Percentiles rank a stretch among this genome's conserved stretches.
These are phyloP conservation scores for Oreortyx pictus DNA, from an alignment of 2,797 vertebrate species.

Conservation along the genomic window DNA sequence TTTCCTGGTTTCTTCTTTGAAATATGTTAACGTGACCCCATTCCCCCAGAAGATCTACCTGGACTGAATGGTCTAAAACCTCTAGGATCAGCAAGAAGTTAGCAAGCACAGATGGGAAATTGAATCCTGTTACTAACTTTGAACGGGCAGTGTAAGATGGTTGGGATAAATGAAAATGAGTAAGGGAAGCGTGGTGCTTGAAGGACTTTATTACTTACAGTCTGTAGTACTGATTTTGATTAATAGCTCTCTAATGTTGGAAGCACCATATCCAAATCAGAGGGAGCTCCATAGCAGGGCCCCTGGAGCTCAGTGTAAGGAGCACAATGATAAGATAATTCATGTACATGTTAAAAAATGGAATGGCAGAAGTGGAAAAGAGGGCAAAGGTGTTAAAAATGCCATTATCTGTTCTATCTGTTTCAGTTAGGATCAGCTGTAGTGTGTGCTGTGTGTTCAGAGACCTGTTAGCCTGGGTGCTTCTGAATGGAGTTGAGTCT, in stretches of 20 bases:
- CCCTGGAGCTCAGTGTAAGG: not conserved
- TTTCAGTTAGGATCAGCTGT: not conserved
- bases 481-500: not conserved
- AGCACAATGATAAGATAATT: not conserved
- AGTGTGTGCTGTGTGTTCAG: not conserved
- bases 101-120: not conserved
- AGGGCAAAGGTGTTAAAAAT: not conserved
- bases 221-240: not conserved
- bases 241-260: not conserved
- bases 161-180: not conserved
- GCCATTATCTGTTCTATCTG: not conserved
- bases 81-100: constrained; percentile 8
- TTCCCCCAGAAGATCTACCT: not conserved
- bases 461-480: not conserved
- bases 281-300: not conserved
- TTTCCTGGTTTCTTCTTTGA: not conserved
- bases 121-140: constrained; percentile 14
- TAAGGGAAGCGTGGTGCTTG: constrained; percentile 1
- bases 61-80: not conserved
- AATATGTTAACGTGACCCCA: not conserved
- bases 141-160: not conserved
- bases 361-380: not conserved
- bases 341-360: not conserved
- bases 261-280: not conserved
- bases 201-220: constrained; percentile 1